Evolutionary conservation across 2,113 vertebrate species (phyloP).

Genomic region (Periophthalmus modestus): DNA sequence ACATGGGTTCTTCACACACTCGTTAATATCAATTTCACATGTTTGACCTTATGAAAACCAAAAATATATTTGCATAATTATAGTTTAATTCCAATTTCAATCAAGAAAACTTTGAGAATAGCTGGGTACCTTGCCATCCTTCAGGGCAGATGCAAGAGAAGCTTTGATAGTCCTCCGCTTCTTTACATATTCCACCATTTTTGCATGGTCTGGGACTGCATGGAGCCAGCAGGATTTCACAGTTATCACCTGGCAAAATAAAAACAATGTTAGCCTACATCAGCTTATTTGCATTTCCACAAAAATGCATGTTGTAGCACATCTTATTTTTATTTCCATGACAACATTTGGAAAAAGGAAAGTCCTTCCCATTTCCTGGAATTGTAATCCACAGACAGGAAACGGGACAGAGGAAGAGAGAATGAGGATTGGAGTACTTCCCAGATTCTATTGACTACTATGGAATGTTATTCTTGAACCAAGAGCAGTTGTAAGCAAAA

Average conservation of each 20-base stretch:
- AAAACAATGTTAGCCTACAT: slow-evolving; percentile 8
- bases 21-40: slow-evolving; percentile 93
- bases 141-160: slow-evolving; percentile 91
- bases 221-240: slow-evolving; percentile 88
- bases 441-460: slow-evolving; percentile 51
- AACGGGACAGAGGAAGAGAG: slow-evolving; percentile 84
- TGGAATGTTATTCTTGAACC: slow-evolving; percentile 58
- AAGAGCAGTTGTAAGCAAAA: slow-evolving; percentile 53
- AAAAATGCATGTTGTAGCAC: slow-evolving; percentile 1
- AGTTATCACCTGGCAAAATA: slow-evolving; percentile 82
- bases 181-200: slow-evolving; percentile 85
- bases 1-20: slow-evolving; percentile 93
- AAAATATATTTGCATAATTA: not conserved
- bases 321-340: slow-evolving; percentile 83
- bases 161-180: slow-evolving; percentile 89
- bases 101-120: not conserved
- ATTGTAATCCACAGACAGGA: slow-evolving; percentile 85
- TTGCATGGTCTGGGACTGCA: slow-evolving; percentile 88
- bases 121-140: slow-evolving; percentile 90
- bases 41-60: slow-evolving; percentile 85
- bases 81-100: not conserved
- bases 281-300: not conserved
- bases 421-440: slow-evolving; percentile 52
- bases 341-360: slow-evolving; percentile 85
- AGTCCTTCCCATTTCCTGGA: slow-evolving; percentile 86